Evolutionary conservation across 2,113 vertebrate species (phyloP).

Genomic region (Aspiorhynchus laticeps): DNA sequence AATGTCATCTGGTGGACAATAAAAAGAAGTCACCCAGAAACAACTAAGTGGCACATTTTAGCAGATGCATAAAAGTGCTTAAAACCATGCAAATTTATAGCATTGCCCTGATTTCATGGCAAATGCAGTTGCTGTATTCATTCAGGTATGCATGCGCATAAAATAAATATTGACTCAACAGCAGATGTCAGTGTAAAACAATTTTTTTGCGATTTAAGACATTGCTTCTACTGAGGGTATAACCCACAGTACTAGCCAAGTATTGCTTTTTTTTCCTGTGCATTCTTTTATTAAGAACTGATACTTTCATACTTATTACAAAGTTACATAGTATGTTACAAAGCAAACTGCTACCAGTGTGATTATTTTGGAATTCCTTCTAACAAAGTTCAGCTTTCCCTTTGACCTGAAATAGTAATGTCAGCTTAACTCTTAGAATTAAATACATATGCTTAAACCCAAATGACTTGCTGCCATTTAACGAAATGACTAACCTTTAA

Average conservation of each 20-base stretch:
- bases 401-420: neutral
- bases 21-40: neutral
- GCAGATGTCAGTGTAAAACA: constrained; percentile 34
- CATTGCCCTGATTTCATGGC: neutral
- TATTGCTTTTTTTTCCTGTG: neutral
- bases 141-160: neutral
- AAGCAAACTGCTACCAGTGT: neutral
- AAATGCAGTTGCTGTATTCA: neutral
- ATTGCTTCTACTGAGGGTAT: neutral
- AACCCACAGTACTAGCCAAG: neutral
- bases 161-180: neutral
- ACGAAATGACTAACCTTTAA: constrained; percentile 22
- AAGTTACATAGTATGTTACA: neutral
- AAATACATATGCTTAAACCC: neutral
- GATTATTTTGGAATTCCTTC: neutral
- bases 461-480: neutral
- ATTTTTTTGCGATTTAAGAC: neutral
- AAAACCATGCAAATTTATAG: neutral
- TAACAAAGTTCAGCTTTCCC: neutral
- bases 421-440: neutral
- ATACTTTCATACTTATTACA: neutral
- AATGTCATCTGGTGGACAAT: neutral
- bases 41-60: neutral
- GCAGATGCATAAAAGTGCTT: neutral
- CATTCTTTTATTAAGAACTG: neutral